Conservation (phyloP, 2,113 vertebrate species). For the Cacatua alba region DNA sequence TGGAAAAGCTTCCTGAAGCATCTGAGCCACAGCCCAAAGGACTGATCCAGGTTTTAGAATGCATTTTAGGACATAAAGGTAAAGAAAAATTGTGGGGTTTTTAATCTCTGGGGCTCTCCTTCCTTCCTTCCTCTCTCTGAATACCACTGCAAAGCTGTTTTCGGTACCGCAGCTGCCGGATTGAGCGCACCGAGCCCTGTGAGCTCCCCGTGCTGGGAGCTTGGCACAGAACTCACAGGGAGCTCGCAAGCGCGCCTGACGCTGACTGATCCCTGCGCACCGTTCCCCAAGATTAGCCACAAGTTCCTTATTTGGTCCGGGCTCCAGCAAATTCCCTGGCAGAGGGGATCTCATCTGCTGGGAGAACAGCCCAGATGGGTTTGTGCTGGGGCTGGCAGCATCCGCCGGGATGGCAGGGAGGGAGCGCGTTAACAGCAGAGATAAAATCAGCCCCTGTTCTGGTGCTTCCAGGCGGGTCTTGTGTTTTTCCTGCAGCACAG, state of each 20-base stretch:
- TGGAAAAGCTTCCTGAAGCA: not conserved
- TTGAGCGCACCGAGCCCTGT: not conserved
- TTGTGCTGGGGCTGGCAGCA: not conserved
- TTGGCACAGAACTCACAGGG: not conserved
- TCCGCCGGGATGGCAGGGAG: rapidly evolving
- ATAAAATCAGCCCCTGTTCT: not conserved
- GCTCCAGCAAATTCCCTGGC: not conserved
- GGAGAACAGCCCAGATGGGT: not conserved
- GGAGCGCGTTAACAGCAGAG: rapidly evolving
- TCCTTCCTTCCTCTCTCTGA: constrained; percentile 15
- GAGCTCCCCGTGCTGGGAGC: not conserved
- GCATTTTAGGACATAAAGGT: not conserved
- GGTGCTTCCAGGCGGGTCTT: rapidly evolving
- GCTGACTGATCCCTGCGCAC: not conserved
- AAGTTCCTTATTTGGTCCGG: not conserved
- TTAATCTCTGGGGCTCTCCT: not conserved
- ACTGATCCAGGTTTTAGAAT: not conserved
- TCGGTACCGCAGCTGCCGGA: not conserved
- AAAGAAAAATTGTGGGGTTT: not conserved
- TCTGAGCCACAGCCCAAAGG: not conserved
- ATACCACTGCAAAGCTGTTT: not conserved
- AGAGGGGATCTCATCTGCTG: not conserved
- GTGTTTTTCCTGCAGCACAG: not conserved
- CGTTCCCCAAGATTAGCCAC: not conserved
- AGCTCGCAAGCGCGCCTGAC: not conserved